These are phyloP conservation scores for Arctocebus calabarensis DNA, from an alignment of 2,797 vertebrate genomes.

Conservation along the genomic window DNA sequence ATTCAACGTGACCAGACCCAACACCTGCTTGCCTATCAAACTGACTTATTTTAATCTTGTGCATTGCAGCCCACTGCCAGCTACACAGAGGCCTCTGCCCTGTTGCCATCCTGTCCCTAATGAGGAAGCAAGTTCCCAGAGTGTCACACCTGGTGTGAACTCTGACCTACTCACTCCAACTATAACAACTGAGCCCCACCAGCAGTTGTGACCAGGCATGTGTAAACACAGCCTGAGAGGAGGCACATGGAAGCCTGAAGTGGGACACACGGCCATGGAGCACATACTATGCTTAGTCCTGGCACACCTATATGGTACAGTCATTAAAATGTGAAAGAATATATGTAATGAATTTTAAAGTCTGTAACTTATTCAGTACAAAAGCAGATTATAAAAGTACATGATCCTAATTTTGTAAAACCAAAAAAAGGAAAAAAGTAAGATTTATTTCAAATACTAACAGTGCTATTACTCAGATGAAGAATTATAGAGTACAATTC, in stretches of 20 bases:
- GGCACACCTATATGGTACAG: neutral
- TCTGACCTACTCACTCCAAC: neutral
- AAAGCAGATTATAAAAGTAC: slow-evolving; percentile 66
- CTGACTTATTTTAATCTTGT: neutral
- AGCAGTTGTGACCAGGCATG: rapidly evolving
- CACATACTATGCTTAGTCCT: rapidly evolving
- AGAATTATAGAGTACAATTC: slow-evolving; percentile 1
- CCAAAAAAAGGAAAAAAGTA: slow-evolving; percentile 22
- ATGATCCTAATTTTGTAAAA: slow-evolving; percentile 53
- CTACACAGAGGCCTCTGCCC: neutral
- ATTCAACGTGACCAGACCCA: neutral
- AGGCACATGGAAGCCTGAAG: no score
- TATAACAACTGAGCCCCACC: neutral
- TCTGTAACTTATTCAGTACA: slow-evolving; percentile 69
- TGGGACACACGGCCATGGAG: neutral
- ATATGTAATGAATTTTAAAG: neutral
- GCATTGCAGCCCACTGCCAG: neutral
- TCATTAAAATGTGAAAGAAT: slow-evolving; percentile 14
- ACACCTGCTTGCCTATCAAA: neutral
- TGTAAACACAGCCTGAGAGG: neutral
- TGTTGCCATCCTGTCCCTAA: no score
- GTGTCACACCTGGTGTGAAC: neutral
- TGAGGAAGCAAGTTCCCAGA: neutral
- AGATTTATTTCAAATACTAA: slow-evolving; percentile 38
- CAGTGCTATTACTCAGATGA: slow-evolving; percentile 1